Percentiles rank a stretch among this genome's conserved stretches.
Conservation (phyloP, 2,797 vertebrate genomes). For the Eleutherodactylus coqui region DNA sequence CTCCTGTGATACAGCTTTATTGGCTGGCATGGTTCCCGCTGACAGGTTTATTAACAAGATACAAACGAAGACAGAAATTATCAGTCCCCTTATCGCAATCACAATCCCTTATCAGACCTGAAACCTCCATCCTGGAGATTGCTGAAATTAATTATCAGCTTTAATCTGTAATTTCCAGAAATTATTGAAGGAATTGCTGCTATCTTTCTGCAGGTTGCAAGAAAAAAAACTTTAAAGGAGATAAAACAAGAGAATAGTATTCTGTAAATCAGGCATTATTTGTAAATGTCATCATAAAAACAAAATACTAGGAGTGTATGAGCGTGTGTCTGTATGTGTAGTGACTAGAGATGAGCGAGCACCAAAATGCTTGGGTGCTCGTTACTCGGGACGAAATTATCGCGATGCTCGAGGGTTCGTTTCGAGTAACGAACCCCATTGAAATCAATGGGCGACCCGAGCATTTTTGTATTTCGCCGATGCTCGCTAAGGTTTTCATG, state of each 20-base stretch:
- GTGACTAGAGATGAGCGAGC: too few species aligned
- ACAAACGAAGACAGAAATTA: constrained; percentile 71
- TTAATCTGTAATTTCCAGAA: constrained; percentile 71
- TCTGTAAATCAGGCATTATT: neutral
- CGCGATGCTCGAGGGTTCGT: too few species aligned
- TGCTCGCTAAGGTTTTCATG: too few species aligned
- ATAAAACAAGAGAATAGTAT: neutral
- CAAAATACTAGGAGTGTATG: neutral
- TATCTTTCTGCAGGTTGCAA: constrained; percentile 34
- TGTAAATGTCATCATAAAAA: neutral
- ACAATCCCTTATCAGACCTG: constrained; percentile 78
- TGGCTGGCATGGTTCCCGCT: constrained; percentile 71
- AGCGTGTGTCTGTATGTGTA: too few species aligned
- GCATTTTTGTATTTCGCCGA: too few species aligned
- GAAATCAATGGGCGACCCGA: too few species aligned
- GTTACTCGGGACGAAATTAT: too few species aligned
- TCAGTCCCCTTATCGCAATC: constrained; percentile 76
- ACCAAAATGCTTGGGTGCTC: too few species aligned
- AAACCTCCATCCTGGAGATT: constrained; percentile 77
- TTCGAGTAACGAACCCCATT: too few species aligned
- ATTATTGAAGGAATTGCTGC: constrained; percentile 41
- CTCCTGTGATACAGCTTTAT: constrained; percentile 72
- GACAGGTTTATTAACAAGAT: constrained; percentile 82
- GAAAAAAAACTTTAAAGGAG: constrained; percentile 34
- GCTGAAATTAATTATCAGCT: constrained; percentile 83